phyloP scores from a whole-genome alignment of 64 coral and sea anemone species.

The Pocillopora verrucosa region DNA sequence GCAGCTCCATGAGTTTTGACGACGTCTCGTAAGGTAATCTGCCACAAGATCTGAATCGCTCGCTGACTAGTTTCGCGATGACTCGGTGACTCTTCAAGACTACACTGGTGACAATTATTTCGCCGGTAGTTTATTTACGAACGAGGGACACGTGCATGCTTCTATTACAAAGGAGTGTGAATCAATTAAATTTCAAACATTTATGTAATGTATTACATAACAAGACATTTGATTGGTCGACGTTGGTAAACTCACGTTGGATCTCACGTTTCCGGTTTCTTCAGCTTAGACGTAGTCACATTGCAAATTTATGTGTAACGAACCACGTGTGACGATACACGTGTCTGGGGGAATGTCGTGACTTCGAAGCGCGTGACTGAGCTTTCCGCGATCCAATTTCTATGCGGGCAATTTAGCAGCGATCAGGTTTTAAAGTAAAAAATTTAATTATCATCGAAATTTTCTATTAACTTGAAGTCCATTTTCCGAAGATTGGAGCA shows the following conservation, averaged over 20 bases:
- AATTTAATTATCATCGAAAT: too few species aligned
- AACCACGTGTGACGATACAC: neutral
- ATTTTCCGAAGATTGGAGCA: too few species aligned
- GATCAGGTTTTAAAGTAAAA: too few species aligned
- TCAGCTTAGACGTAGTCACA: neutral
- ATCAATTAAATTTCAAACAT: neutral
- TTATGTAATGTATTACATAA: conserved; percentile 26
- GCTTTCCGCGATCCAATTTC: too few species aligned
- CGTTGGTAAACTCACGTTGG: neutral
- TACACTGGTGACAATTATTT: neutral
- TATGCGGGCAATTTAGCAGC: too few species aligned
- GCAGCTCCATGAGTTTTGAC: neutral
- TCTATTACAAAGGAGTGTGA: neutral
- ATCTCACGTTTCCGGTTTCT: neutral
- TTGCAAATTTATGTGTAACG: neutral
- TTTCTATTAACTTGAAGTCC: too few species aligned
- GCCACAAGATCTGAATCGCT: neutral
- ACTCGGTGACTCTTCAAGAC: neutral
- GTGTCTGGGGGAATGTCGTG: neutral
- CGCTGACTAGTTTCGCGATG: neutral
- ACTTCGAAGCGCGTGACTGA: too few species aligned
- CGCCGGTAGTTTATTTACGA: neutral
- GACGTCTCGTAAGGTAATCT: neutral
- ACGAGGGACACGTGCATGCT: neutral
- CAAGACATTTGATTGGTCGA: conserved; percentile 10